Evolutionary conservation across 1,140 invertebrate genomes (phyloP).

Genomic region (Heliconius congener): DNA sequence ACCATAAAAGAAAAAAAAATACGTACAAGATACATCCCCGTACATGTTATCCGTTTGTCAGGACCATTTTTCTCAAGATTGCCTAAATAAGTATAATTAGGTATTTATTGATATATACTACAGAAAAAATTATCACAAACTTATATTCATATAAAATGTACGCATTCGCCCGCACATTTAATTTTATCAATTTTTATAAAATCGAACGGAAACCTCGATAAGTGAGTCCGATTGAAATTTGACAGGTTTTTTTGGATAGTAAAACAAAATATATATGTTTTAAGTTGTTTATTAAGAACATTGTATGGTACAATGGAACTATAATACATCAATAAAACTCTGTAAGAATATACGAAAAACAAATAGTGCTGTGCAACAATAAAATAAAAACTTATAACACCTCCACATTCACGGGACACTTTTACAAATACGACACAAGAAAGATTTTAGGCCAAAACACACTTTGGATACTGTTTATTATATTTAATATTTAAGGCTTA

Average conservation of each 20-base stretch:
- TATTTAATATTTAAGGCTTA: neutral
- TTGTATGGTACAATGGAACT: conserved; percentile 67
- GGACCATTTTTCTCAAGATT: too few relatives aligned
- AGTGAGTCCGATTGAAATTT: too few relatives aligned
- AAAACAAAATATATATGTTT: conserved; percentile 50
- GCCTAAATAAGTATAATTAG: too few relatives aligned
- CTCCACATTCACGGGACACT: conserved; percentile 30
- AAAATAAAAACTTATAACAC: conserved; percentile 73
- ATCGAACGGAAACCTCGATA: too few relatives aligned
- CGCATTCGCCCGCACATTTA: too few relatives aligned
- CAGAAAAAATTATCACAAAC: too few relatives aligned
- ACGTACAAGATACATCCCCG: too few relatives aligned
- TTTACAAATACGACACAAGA: conserved; percentile 19
- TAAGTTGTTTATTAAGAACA: conserved; percentile 76
- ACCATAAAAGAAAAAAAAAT: too few relatives aligned
- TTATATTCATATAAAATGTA: too few relatives aligned
- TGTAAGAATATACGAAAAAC: conserved; percentile 73
- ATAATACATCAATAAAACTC: conserved; percentile 75
- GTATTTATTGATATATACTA: too few relatives aligned
- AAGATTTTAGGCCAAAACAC: conserved; percentile 15
- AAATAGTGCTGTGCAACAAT: conserved; percentile 75
- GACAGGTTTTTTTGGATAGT: neutral
- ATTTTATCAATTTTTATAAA: too few relatives aligned
- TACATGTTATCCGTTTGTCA: too few relatives aligned
- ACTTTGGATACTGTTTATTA: neutral